A percentile compares a stretch with the other conserved stretches of the same genome.
phyloP scores from a whole-genome alignment of 2,113 vertebrate genomes.

The Otis tarda region DNA sequence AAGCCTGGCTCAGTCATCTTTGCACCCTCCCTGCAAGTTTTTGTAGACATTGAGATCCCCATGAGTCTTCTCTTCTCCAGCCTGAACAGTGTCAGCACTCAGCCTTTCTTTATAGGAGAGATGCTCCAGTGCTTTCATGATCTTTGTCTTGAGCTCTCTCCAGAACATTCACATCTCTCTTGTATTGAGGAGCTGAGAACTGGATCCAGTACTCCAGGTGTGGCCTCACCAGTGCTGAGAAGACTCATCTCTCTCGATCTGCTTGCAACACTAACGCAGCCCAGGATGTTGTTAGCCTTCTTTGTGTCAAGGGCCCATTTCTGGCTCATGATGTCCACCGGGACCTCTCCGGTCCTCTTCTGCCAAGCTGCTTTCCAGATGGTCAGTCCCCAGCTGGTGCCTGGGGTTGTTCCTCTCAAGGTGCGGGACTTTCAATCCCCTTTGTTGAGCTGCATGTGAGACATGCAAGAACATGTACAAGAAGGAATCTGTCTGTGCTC shows the following conservation, averaged over 20 bases:
- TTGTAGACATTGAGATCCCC: too few species aligned
- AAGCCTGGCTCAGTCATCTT: too few species aligned
- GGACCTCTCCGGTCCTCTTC: background rate
- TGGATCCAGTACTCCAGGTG: background rate
- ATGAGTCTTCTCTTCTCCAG: too few species aligned
- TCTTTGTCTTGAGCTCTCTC: background rate
- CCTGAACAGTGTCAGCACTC: too few species aligned
- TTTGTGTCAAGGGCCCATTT: too few species aligned
- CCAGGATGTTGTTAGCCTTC: too few species aligned
- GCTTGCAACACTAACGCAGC: too few species aligned
- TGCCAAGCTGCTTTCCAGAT: background rate
- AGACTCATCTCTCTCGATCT: too few species aligned
- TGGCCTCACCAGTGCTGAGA: too few species aligned
- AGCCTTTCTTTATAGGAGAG: too few species aligned
- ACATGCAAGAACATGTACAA: background rate
- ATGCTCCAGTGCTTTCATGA: background rate
- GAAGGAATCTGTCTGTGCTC: background rate
- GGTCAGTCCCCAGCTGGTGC: background rate
- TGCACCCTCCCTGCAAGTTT: too few species aligned
- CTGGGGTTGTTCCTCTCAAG: background rate
- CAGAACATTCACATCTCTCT: rapidly evolving
- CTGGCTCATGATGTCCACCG: background rate
- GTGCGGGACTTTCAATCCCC: background rate
- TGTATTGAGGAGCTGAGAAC: background rate
- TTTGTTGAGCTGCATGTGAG: background rate